Evolutionary conservation across 2,113 vertebrate genomes (phyloP).

Genomic region (Mesocricetus auratus): DNA sequence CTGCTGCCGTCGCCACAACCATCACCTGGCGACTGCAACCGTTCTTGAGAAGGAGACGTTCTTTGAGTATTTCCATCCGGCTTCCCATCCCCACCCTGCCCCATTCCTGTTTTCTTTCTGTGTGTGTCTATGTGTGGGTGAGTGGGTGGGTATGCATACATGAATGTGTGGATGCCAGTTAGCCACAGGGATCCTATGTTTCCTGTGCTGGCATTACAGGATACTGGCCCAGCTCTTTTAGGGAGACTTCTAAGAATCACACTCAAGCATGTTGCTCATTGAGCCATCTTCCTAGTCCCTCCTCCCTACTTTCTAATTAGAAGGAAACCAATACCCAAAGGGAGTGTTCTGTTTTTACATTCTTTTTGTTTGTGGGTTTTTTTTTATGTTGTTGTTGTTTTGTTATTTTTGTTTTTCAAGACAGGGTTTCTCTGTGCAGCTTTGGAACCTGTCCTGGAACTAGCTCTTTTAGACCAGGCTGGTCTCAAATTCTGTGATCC

Average conservation of each 20-base stretch:
- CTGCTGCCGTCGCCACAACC: no score
- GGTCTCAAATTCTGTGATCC: no score
- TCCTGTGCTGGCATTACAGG: background rate
- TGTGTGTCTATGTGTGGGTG: background rate
- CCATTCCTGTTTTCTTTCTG: background rate
- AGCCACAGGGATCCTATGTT: background rate
- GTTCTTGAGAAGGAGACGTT: background rate
- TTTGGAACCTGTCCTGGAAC: no score
- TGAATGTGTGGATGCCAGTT: background rate
- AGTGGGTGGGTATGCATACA: background rate
- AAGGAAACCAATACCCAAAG: background rate
- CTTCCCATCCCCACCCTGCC: background rate
- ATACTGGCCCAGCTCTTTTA: background rate
- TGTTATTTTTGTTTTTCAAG: no score
- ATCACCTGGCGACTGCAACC: background rate
- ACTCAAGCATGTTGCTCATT: background rate
- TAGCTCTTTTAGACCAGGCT: no score
- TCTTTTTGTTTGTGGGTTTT: background rate
- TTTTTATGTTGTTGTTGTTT: no score
- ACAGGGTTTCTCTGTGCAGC: no score
- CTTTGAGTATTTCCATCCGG: background rate
- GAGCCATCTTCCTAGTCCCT: background rate
- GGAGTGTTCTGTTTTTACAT: background rate
- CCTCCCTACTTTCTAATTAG: background rate
- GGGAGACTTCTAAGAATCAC: background rate